Conservation (phyloP, 2,113 vertebrate species). For the Engystomops pustulosus region DNA sequence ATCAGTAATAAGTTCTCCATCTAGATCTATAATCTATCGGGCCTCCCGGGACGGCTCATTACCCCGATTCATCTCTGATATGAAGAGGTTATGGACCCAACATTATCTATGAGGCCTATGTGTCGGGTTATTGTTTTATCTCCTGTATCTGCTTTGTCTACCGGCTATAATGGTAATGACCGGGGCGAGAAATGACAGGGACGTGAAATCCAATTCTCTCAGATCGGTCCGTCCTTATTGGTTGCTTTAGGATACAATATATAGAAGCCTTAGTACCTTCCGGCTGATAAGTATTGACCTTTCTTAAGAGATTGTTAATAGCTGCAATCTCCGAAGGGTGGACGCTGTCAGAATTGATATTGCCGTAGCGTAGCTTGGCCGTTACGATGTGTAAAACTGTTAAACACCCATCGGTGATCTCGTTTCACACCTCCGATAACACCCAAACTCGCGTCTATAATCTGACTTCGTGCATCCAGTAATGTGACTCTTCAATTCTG, state of each 20-base stretch:
- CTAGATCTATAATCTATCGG: background rate
- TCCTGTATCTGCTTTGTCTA: background rate
- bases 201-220: background rate
- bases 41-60: background rate
- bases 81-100: background rate
- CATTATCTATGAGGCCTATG: background rate
- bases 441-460: background rate
- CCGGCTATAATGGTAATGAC: background rate
- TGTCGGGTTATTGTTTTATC: background rate
- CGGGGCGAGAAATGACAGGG: background rate
- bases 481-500: constrained; percentile 4
- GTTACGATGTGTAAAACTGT: constrained; percentile 23
- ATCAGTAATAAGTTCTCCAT: background rate
- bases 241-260: background rate
- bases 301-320: constrained; percentile 24
- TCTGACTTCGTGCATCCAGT: background rate
- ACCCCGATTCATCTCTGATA: background rate
- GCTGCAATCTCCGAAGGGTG: background rate
- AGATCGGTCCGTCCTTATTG: background rate
- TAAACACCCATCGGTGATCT: background rate
- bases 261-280: background rate
- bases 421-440: constrained; percentile 12
- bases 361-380: background rate
- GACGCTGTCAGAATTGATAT: background rate
- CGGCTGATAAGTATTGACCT: constrained; percentile 13